A percentile compares a stretch with the other conserved stretches of the same genome.
phyloP scores from a whole-genome alignment of 2,113 vertebrate genomes.

The Progne subis region DNA sequence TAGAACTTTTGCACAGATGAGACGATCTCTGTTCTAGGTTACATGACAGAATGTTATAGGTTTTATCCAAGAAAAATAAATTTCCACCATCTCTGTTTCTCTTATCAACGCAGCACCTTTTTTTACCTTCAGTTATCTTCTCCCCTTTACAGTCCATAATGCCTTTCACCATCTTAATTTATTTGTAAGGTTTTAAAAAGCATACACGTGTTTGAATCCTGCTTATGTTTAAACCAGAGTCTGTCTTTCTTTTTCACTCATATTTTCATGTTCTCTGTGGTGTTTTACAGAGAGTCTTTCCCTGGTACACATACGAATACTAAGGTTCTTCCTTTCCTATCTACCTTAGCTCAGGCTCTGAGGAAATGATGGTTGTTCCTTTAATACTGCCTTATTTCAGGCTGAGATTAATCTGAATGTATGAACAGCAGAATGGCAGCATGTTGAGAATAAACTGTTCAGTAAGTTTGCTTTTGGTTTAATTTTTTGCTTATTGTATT shows the following conservation, averaged over 20 bases:
- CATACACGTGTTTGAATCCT: not conserved
- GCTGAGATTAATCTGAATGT: not conserved
- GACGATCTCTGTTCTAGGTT: not conserved
- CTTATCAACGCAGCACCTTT: not conserved
- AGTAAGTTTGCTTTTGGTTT: not conserved
- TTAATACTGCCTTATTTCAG: not conserved
- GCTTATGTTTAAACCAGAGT: not conserved
- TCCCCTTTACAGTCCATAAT: not conserved
- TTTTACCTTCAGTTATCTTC: not conserved
- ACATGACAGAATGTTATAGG: not conserved
- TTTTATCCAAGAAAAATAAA: not conserved
- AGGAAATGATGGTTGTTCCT: not conserved
- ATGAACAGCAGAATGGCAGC: not conserved
- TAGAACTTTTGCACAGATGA: not conserved
- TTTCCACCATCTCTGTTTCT: not conserved
- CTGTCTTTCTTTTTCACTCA: not conserved
- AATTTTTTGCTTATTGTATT: not conserved
- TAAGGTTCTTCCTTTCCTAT: not conserved
- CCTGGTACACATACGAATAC: not conserved
- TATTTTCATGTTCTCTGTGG: not conserved
- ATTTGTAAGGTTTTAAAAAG: slow-evolving; percentile 21
- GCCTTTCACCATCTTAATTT: slow-evolving; percentile 29
- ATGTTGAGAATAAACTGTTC: not conserved
- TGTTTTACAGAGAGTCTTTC: not conserved
- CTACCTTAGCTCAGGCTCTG: not conserved